phyloP scores from a whole-genome alignment of 2,888 invertebrate genomes.

The Nudaria mundana region DNA sequence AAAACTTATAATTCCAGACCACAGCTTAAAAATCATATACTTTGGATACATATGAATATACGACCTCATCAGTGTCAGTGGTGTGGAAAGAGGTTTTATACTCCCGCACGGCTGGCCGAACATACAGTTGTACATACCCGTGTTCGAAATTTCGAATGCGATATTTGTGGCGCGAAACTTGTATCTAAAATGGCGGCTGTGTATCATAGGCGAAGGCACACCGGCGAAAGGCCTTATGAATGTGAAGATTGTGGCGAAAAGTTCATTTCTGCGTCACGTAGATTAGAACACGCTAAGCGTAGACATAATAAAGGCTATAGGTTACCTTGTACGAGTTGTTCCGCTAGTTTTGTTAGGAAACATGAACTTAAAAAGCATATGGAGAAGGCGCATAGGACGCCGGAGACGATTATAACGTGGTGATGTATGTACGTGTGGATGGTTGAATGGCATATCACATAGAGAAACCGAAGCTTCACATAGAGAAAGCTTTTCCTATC shows the following conservation, averaged over 20 bases:
- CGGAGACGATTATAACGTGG: constrained; percentile 14
- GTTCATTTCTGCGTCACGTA: constrained; percentile 67
- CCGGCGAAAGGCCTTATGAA: constrained; percentile 69
- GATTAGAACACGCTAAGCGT: constrained; percentile 65
- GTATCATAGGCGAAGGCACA: constrained; percentile 70
- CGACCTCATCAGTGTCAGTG: constrained; percentile 74
- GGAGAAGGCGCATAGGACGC: constrained; percentile 46
- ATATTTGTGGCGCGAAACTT: constrained; percentile 71
- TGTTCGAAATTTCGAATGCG: constrained; percentile 75
- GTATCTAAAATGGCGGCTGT: constrained; percentile 71
- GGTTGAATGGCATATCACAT: too few species aligned
- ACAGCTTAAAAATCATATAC: constrained; percentile 69
- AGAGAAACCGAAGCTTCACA: too few species aligned
- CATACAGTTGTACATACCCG: constrained; percentile 78
- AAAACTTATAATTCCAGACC: constrained; percentile 62
- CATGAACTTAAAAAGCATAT: constrained; percentile 59
- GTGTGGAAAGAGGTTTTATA: constrained; percentile 77
- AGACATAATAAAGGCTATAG: constrained; percentile 59
- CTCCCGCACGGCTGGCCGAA: constrained; percentile 71
- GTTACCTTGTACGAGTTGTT: constrained; percentile 51
- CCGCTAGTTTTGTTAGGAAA: constrained; percentile 52
- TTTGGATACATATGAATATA: constrained; percentile 73
- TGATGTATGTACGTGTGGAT: too few species aligned
- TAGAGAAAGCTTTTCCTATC: too few species aligned
- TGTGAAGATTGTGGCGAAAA: constrained; percentile 66